Conservation (phyloP, 2,888 invertebrate genomes). For the Phymatocera aterrima region DNA sequence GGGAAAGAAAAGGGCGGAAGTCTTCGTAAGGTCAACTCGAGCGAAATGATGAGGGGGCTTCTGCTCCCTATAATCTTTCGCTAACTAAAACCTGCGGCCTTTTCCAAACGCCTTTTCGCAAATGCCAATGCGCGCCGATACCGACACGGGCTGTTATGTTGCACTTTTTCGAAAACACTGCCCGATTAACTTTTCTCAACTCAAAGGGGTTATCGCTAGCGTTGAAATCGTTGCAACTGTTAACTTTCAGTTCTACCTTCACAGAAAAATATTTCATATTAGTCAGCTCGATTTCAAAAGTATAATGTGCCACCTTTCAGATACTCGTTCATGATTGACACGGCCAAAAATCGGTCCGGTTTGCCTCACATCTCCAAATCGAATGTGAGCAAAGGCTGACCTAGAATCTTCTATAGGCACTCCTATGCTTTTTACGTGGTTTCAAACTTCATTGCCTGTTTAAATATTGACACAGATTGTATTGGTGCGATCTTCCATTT, state of each 20-base stretch:
- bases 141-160: background rate
- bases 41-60: slow-evolving; percentile 43
- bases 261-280: too few relatives aligned
- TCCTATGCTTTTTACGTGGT: too few relatives aligned
- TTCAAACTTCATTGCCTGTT: too few relatives aligned
- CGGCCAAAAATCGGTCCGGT: too few relatives aligned
- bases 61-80: slow-evolving; percentile 32
- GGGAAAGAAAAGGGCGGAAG: slow-evolving; percentile 46
- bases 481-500: too few relatives aligned
- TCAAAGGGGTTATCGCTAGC: background rate
- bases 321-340: too few relatives aligned
- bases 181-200: background rate
- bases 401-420: too few relatives aligned
- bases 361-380: too few relatives aligned
- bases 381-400: too few relatives aligned
- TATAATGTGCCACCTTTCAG: too few relatives aligned
- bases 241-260: background rate
- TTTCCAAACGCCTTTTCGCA: slow-evolving; percentile 25
- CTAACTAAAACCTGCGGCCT: slow-evolving; percentile 31
- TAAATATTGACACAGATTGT: too few relatives aligned
- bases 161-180: slow-evolving; percentile 8
- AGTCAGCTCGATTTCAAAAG: too few relatives aligned
- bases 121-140: background rate
- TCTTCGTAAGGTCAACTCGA: slow-evolving; percentile 44
- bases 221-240: background rate